These are phyloP conservation scores for Ips typographus DNA, from an alignment of 1,140 invertebrate species.

Conservation along the genomic window DNA sequence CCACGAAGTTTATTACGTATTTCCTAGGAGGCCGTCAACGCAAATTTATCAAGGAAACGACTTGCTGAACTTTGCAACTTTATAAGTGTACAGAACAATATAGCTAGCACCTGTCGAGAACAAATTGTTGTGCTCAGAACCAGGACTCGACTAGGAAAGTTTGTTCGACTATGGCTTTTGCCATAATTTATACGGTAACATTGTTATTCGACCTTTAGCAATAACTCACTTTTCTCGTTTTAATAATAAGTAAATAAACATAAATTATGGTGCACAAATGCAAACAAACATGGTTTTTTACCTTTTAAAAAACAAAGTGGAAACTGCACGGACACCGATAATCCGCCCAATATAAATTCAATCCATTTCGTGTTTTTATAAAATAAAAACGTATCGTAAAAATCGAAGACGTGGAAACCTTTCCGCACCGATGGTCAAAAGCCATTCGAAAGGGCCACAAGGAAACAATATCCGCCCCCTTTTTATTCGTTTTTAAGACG, in stretches of 20 bases:
- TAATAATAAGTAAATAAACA: no score
- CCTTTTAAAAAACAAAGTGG: slow-evolving; percentile 16
- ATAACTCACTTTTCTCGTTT: background rate
- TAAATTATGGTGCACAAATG: background rate
- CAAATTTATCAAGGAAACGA: slow-evolving; percentile 26
- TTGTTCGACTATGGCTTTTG: no score
- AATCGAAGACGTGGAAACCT: slow-evolving; percentile 33
- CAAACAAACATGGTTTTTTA: slow-evolving; percentile 10
- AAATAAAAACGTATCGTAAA: slow-evolving; percentile 36
- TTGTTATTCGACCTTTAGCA: background rate
- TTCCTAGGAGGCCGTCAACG: slow-evolving; percentile 6
- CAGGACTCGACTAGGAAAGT: slow-evolving; percentile 15
- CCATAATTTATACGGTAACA: background rate
- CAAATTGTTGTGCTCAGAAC: slow-evolving; percentile 24
- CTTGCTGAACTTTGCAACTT: slow-evolving; percentile 26
- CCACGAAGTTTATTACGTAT: slow-evolving; percentile 21
- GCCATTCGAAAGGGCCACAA: slow-evolving; percentile 28
- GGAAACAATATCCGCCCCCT: slow-evolving; percentile 31
- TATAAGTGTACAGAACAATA: slow-evolving; percentile 25
- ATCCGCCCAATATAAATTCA: slow-evolving; percentile 33
- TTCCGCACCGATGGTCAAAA: slow-evolving; percentile 33
- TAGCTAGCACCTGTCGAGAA: slow-evolving; percentile 22
- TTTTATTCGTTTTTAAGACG: slow-evolving; percentile 24
- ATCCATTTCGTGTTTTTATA: slow-evolving; percentile 29
- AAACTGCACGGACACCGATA: slow-evolving; percentile 17